Base-by-base conservation (phyloP, 2,113 vertebrate species). In the Anoplopoma fimbria region DNA sequence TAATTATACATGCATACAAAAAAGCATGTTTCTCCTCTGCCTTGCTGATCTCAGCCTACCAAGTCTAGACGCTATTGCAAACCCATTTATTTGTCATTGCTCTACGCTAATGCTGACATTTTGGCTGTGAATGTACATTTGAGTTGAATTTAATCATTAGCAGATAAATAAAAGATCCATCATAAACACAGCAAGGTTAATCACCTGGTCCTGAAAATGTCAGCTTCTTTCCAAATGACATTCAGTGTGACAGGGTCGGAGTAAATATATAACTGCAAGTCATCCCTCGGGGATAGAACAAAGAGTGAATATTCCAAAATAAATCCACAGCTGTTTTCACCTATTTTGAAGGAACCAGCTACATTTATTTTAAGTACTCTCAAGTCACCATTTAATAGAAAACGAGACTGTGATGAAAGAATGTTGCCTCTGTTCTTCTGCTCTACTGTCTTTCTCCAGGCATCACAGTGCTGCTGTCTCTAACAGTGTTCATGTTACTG, bases 401-500 rank as follows among this genome's bases (percentile, higher is more conserved):
- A 69, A 27, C 1, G 8, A 60, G 36, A 27, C 17, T 36, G 68
- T 55, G 45, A 73, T 84, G 73, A 85, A 75, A 68, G 47, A 9
- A 9, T 63, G 19, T 9, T 9, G 38, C 10, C 19, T 73, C 19
- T 87, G 62, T 58, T 38, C 72, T 62, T 64, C 25, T 79, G 21
- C 69, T 75, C 81, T 65, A 33, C 69, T 82, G 63, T 53, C 14
- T 80, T 27, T 13, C 45, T 65, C 3, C 83, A 98, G 97, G 97
- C 71, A 97, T 97, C 82, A 97, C 97, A 1, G 97, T 98, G 47
- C 95, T 98, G 74, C 94, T 98, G 90, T 98, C 97, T n/a, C 91
- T 97, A 64, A 98, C 97, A 0, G 97, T 98, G 53, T 98, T 98
- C 91, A 98, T 98, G 97, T 90, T 98, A 68, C 94, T 97, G 75